A percentile compares a stretch with the other conserved stretches of the same genome.
These are phyloP conservation scores for Xiphophorus birchmanni DNA, from an alignment of 2,797 vertebrate genomes.

Conservation along the genomic window DNA sequence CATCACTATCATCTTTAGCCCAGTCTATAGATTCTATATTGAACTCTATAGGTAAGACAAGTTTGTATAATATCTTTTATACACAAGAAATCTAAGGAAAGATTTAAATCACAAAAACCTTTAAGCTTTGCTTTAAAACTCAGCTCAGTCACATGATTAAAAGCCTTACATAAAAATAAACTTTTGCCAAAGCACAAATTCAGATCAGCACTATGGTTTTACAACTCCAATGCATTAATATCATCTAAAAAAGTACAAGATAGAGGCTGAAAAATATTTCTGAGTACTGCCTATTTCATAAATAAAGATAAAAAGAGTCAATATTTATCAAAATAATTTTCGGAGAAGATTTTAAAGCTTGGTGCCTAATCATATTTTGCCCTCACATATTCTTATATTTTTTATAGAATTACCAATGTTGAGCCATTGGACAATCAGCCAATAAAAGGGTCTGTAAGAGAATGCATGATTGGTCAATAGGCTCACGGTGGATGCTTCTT, in stretches of 20 bases:
- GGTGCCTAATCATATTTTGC: background rate
- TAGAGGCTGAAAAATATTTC: background rate
- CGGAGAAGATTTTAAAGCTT: background rate
- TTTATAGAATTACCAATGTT: constrained; percentile 28
- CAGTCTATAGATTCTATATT: background rate
- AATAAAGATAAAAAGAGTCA: background rate
- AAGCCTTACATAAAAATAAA: background rate
- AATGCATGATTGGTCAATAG: constrained; percentile 70
- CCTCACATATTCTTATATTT: background rate
- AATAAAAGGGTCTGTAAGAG: constrained; percentile 19
- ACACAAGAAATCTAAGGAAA: background rate
- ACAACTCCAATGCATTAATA: background rate
- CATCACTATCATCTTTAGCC: background rate
- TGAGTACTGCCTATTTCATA: background rate
- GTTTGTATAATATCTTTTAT: background rate
- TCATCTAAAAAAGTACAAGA: background rate
- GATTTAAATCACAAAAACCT: background rate
- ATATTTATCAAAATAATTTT: background rate
- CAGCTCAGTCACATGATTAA: background rate
- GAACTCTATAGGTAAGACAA: background rate
- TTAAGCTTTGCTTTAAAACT: background rate
- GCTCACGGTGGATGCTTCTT: constrained; percentile 54
- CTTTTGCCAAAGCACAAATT: background rate
- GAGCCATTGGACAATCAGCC: constrained; percentile 26
- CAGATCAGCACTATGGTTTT: background rate